Conservation (phyloP, 2,113 vertebrate genomes). For the Pterophyllum scalare region DNA sequence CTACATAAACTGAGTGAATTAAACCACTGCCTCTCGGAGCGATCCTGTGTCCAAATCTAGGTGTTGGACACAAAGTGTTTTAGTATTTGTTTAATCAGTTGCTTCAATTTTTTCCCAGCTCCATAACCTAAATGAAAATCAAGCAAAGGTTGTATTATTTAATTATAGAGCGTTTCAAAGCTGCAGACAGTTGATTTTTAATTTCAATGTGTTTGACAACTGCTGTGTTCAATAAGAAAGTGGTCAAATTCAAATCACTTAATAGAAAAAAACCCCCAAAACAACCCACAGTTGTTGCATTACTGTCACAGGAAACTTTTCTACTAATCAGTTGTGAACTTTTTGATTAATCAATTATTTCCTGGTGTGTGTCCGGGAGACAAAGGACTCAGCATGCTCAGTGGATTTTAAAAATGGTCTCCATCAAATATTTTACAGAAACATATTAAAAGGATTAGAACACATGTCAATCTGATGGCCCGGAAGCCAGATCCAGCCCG, state of each 20-base stretch:
- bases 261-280: not conserved
- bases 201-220: not conserved
- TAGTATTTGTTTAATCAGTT: too few species aligned
- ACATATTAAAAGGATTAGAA: not conserved
- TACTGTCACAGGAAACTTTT: not conserved
- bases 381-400: not conserved
- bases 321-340: fast-evolving
- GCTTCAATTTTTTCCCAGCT: too few species aligned
- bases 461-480: too few species aligned
- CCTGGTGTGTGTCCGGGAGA: fast-evolving
- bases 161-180: not conserved
- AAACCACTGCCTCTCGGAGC: too few species aligned
- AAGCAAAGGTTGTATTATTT: not conserved
- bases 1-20: not conserved
- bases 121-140: too few species aligned
- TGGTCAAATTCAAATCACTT: not conserved
- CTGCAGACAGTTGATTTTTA: not conserved
- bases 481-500: too few species aligned
- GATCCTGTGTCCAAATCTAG: too few species aligned
- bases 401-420: too few species aligned
- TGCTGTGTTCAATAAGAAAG: not conserved
- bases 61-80: too few species aligned
- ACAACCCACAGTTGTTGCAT: not conserved
- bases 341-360: not conserved
- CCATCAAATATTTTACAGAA: too few species aligned